Base-by-base conservation (phyloP, 2,888 invertebrate genomes). In the Melipona bicolor region DNA sequence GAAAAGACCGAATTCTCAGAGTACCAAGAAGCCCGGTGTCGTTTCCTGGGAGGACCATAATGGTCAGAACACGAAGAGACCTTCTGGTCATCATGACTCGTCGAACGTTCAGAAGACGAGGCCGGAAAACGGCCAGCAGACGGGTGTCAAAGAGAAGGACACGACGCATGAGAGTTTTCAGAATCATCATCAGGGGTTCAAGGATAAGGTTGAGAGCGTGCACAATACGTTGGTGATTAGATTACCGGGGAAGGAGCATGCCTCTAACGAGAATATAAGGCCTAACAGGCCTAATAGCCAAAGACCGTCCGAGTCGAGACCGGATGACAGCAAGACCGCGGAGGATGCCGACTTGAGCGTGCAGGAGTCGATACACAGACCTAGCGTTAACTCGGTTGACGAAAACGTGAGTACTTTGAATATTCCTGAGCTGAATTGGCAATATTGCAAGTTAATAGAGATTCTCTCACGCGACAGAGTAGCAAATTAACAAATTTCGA, bases 331-430 rank as follows among this genome's bases (percentile, higher is more conserved):
- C 52, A 89, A 90, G 62, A 90, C 89, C 2, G 90, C 89, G 24
- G 90, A 91, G 36, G 90, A 91, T 24, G 79, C 88, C 27, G 94
- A 94, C 86, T 90, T 93, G 24, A 90, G 81, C 21, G 92, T 92
- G 17, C 93, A 94, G 74, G 94, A 93, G 65, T 93, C 93, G 56
- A 90, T 93, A 9, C 89, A 93, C 77, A 91, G 93, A 70, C 94
- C 94, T 13, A 93, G 87, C 77, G 90, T 94, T 65, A 93, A 93
- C 84, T 92, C 91, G 17, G 89, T 92, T 9, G 88, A 89, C 27
- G 92, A 92, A 67, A 91, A 91, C 70, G 93, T 93, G 85, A 91
- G 92, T 15, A 36, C 3, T 15, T 52, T 50, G 0, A 0, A 52
- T 17, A 5, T 17, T 50, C 4, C 32, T 4, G 3, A 32, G 32